Evolutionary conservation across 2,113 vertebrate genomes (phyloP), one percentile per base, ranked within the genome.

Genomic region (Meleagris gallopavo): DNA sequence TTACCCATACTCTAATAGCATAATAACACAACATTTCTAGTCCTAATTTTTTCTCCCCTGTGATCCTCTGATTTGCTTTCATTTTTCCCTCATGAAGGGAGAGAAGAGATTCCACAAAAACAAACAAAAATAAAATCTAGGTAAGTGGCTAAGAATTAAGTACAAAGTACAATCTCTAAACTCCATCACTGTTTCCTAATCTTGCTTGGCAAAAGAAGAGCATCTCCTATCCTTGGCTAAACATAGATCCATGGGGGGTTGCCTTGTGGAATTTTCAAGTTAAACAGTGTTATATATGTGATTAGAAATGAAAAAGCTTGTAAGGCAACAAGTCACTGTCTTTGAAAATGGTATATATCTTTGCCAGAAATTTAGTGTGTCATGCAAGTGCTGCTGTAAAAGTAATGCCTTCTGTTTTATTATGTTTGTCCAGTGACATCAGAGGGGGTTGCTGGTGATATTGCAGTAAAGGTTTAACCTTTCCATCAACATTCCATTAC

Each of bases 211-310:
- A 8, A 71, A 71, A 8, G 60, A 8, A 40, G 32, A 24, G 3
- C 13, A 82, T 61, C 1, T 4, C 22, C 36, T 57, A 29, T 15
- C 21, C 22, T 1, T 38, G 50, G 40, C 27, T 52, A 48, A 43
- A 30, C 4, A 32, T 32, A 10, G 45, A 18, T 0, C 0, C 3
- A 3, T 24, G 6, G 18, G 15, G 71, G 6, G 0, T 30, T 73
- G 6, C 15, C 60, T 55, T 9, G 36, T 41, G 34, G 3, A 77
- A 61, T 2, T 3, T 45, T 77, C 9, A 29, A 13, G 36, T 85
- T 58, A 85, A 18, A 9, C 27, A 76, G 29, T 45, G 45, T 45
- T 18, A 45, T 45, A 78, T 11, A 43, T 22, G 55, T 6, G 9
- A 77, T 8, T 9, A 22, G 65, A 76, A 86, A 77, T 34, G 34